Base-by-base conservation (phyloP, 2,113 vertebrate species). In the Hippolais icterina region DNA sequence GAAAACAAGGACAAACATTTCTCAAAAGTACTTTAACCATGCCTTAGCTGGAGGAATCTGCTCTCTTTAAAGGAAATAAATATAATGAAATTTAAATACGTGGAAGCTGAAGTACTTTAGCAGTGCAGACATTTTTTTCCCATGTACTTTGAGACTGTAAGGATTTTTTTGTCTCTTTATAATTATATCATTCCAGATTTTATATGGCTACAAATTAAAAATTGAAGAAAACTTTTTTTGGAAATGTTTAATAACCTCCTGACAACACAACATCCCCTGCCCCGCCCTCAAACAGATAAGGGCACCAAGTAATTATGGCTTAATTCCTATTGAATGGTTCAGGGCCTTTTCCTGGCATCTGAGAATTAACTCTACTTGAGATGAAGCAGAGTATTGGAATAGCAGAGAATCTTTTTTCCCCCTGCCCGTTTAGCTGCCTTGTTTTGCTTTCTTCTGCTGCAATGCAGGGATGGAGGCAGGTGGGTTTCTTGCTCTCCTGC, bases 21-120 rank as follows among this genome's bases (percentile, higher is more conserved):
- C 68, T 92, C 47, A 60, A 20, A 92, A 88, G 78, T 70, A 31
- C 82, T 96, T 64, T 83, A 65, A 63, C 75, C 12, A 8, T 65
- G 31, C 57, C 77, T 91, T 88, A 92, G 75, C 87, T 92, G 5
- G 31, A 89, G 64, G 92, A 66, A 54, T 82, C 60, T 69, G 27
- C 20, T 80, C 6, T 20, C 56, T 91, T 79, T 90, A 90, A 72
- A 78, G 81, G 75, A 85, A 88, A 80, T 21, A 90, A 95, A 80
- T 88, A 31, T n/a, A 93, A 83, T 90, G 44, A 64, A 63, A 81
- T 90, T 95, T 88, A 88, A 90, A 74, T 91, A 81, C 22, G 11
- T 75, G 79, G 50, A 91, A 41, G 24, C 37, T 77, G 44, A 39
- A 63, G 53, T 91, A 35, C 42, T 93, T 77, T 50, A 95, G 50